Base-by-base conservation (phyloP, 2,888 invertebrate species). In the Synergus umbraculus region DNA sequence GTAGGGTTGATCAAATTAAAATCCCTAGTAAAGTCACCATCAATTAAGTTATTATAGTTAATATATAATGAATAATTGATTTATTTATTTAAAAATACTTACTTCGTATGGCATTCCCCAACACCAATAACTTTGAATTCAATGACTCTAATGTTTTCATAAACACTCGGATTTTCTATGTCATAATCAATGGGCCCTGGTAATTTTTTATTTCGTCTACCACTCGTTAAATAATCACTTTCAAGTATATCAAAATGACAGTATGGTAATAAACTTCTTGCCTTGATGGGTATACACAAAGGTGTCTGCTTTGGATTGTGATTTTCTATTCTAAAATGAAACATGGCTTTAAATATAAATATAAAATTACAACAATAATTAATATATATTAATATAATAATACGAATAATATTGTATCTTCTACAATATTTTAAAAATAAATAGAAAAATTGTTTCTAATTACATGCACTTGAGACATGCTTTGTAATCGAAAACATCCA, bases 161-260 rank as follows among this genome's bases (percentile, higher is more conserved):
- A 91, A 81, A 94, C 90, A 80, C 92, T 87, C 9, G 89, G 87
- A 76, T 92, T 90, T 15, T 79, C 84, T 12, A 92, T 85, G 12
- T 91, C 88, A 22, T 90, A 91, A 69, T 88, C 89, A 83, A 85
- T 65, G 58, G 87, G 86, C 37, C 83, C 84, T 4, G 93, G 88
- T 22, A 85, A 73, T 9, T 91, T 90, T 4, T 87, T 82, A 82
- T 93, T 92, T 76, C 94, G 92, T 82, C 93, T 91, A 43, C 93
- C 92, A n/a, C 92, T 93, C 2, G 92, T 92, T 73, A 95, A 88
- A 89, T 95, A 95, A 90, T 95, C 94, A 76, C 94, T 95, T 80
- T 95, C 94, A 83, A 95, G 94, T 66, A 96, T 92, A 83, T 96
- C 95, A 86, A 96, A 94, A 89, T 96, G 96, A 86, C 95, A 96